Base-by-base conservation (phyloP, 2,113 vertebrate species). In the Hippocampus mohnikei region DNA sequence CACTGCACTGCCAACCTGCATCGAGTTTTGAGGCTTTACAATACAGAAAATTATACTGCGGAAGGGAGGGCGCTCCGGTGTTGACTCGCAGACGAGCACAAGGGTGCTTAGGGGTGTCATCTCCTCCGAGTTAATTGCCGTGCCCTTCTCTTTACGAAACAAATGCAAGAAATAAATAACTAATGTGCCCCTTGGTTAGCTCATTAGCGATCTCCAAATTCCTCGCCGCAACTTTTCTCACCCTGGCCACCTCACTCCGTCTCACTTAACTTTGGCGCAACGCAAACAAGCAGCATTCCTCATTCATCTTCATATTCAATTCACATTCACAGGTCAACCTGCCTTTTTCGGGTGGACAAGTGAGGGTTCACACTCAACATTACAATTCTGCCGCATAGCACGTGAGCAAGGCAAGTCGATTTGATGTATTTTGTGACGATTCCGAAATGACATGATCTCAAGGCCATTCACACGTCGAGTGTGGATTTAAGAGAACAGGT, bases 71-170 rank as follows among this genome's bases (percentile, higher is more conserved):
- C 66, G 25, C 84, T 80, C 83, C 74, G 27, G 66, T 81, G 82
- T 79, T 84, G 76, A 85, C 74, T 78, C 69, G 64, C 75, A 72
- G 71, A 79, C 46, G 41, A 78, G 81, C 80, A 81, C 83, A 71
- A 76, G 81, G 87, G 70, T 58, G 67, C 82, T 84, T 70, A 60
- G 81, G 81, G 88, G 87, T 85, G 85, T 87, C 87, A 84, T 78
- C 87, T 87, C 77, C 88, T 88, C 84, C 79, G 73, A 87, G 88
- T 87, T 91, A 90, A 90, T 91, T 91, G 87, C 85, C 77, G 73
- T 90, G 86, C 88, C 88, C 90, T 91, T 91, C 88, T 85, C 87
- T 85, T 87, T 88, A 89, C 78, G 78, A 87, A 91, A 91, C 84
- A 86, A 88, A 84, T 76, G 27, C 78, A 79, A 81, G 83, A 90